Base-by-base conservation (phyloP, 2,113 vertebrate species). In the Tinamus guttatus region DNA sequence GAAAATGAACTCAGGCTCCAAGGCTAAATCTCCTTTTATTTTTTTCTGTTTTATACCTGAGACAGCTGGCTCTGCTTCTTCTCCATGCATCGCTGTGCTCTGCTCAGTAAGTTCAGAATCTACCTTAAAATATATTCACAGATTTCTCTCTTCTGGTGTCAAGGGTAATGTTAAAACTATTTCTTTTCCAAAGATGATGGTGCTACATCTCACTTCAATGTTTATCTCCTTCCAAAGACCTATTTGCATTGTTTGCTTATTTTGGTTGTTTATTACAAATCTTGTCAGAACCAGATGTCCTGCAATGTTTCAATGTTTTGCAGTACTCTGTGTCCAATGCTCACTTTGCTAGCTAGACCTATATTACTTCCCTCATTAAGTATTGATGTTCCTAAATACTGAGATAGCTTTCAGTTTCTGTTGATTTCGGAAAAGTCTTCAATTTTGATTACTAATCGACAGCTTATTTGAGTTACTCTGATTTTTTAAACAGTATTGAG, bases 161-260 rank as follows among this genome's bases (percentile, higher is more conserved):
- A 91, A 87, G 49, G 58, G 85, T n/a, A 77, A 3, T 49, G 25
- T 93, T 90, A 74, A 85, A 96, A 93, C 59, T 65, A 36, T 49
- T 40, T 70, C 49, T 67, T 16, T 69, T 94, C 59, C 49, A 89
- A 94, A 91, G 76, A 34, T 45, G 5, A 3, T 69, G 22, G 10
- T 79, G 13, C 5, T 40, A 64, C 3, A 27, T 68, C 41, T 32
- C 25, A n/a, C 30, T 15, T 45, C 20, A 7, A 7, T 0, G 2
- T 87, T 64, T 63, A 16, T 77, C 17, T 60, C 43, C 81, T 85
- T 73, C 58, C 36, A 69, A 60, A 82, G 17, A 83, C 11, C 65
- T 77, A 51, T 62, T 27, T 59, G 9, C 7, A 45, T 28, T 16
- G 19, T 7, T 38, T 77, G 15, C 22, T 54, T 76, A 41, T 92